Conservation (phyloP, 2,797 vertebrate species). For the Macroramphosus scolopax region DNA sequence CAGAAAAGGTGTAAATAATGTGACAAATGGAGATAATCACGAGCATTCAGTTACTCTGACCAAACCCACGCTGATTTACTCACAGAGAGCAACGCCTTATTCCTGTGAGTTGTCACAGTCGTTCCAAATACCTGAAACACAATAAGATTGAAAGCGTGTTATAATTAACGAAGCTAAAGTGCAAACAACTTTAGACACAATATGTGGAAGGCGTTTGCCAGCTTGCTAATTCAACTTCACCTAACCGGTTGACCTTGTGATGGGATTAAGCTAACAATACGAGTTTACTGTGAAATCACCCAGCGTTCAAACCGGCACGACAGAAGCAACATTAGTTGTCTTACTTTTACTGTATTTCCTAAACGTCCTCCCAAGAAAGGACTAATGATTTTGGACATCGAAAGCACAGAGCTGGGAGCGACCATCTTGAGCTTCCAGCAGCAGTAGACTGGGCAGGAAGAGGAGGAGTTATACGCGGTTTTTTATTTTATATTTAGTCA, state of each 20-base stretch:
- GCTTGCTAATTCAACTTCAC: conserved; percentile 1
- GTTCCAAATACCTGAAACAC: conserved; percentile 71
- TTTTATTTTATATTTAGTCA: neutral
- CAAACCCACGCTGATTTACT: conserved; percentile 35
- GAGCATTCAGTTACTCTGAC: neutral
- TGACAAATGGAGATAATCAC: neutral
- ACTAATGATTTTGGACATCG: conserved; percentile 66
- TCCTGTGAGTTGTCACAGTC: conserved; percentile 56
- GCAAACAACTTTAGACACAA: too few species aligned
- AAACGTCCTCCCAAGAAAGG: conserved; percentile 63
- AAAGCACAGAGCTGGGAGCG: conserved; percentile 51
- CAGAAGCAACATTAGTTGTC: neutral
- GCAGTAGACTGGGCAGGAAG: neutral
- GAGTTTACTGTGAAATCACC: neutral
- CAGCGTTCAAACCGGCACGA: neutral
- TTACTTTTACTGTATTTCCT: conserved; percentile 72
- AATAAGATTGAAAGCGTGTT: neutral
- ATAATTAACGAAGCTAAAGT: too few species aligned
- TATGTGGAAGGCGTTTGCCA: neutral
- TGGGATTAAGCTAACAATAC: neutral
- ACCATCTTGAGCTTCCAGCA: conserved; percentile 70
- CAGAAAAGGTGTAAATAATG: neutral
- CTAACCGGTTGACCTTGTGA: conserved; percentile 62
- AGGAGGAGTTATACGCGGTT: neutral
- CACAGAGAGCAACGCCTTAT: conserved; percentile 53